Base-by-base conservation (phyloP, 2,888 invertebrate genomes). In the Eupithecia tripunctaria region DNA sequence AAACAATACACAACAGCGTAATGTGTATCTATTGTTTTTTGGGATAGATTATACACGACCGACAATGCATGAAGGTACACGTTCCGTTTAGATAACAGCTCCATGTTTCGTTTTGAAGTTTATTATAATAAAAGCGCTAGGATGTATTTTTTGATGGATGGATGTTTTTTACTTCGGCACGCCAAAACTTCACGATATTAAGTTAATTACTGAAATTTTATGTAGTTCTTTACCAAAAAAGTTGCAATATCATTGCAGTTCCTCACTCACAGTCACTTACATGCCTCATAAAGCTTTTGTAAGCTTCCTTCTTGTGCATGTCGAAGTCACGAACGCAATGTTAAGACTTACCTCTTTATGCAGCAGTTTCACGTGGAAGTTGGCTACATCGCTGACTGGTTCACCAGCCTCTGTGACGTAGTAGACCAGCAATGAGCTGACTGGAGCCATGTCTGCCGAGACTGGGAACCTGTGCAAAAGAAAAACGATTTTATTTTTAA, bases 371-470 rank as follows among this genome's bases (percentile, higher is more conserved):
- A 96, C 96, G 80, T 96, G 95, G 84, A 96, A 96, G 83, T 95
- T 96, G 68, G 96, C 95, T 18, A 96, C 96, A 84, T 96, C 96
- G 82, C 96, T 96, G 77, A 96, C 95, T 0, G 96, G 96, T 80
- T 96, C 96, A 0, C 96, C 96, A 47, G 95, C 94, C 68, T 95
- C 95, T 0, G 96, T 96, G 69, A 96, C 95, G 90, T 96, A 96
- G 87, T 96, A 96, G 15, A 96, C 96, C 66, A 96, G 93, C 27
- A 96, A 90, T 51, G 96, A 96, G 85, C 96, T 96, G 74, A 96
- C 95, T 1, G 96, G 96, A 0, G 96, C 96, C 96, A 96, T 96
- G 78, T 96, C 95, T 27, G 96, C 95, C 74, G 95, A 94, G 71
- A 96, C 96, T 0, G 95, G 95, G 87, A 96, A 96, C 84, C 96